Conservation (phyloP, 2,888 invertebrate genomes). For the Troides oblongomaculatus region DNA sequence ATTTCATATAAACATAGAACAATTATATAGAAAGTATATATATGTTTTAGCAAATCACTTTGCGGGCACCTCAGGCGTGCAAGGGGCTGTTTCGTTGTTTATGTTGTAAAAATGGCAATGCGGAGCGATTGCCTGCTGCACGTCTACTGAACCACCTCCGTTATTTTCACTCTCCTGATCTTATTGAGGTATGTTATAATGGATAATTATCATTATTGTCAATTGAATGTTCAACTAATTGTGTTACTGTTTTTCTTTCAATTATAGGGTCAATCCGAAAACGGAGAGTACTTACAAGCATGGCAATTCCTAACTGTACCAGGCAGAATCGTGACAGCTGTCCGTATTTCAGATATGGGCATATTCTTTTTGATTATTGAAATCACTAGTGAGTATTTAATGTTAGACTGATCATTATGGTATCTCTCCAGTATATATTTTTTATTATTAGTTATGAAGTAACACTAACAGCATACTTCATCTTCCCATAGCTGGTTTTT, state of each 20-base stretch:
- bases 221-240: not conserved
- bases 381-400: conserved; percentile 56
- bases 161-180: conserved; percentile 67
- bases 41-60: conserved; percentile 38
- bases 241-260: not conserved
- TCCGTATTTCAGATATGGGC: conserved; percentile 70
- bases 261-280: conserved; percentile 64
- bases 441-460: too few species aligned
- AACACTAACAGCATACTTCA: too few species aligned
- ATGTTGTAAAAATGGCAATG: conserved; percentile 66
- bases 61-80: conserved; percentile 55
- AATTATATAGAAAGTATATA: too few species aligned
- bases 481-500: too few species aligned
- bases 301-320: conserved; percentile 71
- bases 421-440: too few species aligned
- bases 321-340: conserved; percentile 66
- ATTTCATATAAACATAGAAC: too few species aligned
- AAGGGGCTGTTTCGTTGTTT: conserved; percentile 77
- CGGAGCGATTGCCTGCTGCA: conserved; percentile 58
- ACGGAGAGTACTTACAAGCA: conserved; percentile 70
- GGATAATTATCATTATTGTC: not conserved
- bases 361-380: conserved; percentile 72
- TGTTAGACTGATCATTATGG: too few species aligned
- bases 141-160: conserved; percentile 77
- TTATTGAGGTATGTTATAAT: conserved; percentile 64